Evolutionary conservation across 2,113 vertebrate species (phyloP).

Genomic region (Megatriorchis doriae): DNA sequence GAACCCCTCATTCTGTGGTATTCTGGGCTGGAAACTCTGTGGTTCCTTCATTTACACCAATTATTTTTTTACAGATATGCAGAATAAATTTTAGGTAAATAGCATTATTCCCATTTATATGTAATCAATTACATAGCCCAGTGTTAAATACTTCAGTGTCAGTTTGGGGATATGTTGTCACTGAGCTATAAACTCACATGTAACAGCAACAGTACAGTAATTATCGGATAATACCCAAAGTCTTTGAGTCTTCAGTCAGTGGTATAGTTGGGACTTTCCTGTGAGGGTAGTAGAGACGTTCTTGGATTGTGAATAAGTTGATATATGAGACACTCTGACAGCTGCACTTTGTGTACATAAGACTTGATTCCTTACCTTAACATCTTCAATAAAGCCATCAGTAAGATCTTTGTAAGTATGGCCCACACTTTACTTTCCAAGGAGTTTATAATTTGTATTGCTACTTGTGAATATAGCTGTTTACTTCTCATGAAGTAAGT

Average conservation of each 20-base stretch:
- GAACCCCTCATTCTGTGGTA: background rate
- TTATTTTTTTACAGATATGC: background rate
- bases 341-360: background rate
- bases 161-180: background rate
- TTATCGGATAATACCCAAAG: background rate
- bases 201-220: background rate
- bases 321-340: background rate
- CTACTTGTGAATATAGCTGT: background rate
- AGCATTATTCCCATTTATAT: background rate
- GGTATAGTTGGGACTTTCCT: background rate
- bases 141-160: background rate
- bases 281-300: background rate
- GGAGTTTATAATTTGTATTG: background rate
- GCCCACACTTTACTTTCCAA: rapidly evolving
- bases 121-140: background rate
- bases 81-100: background rate
- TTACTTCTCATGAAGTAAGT: background rate
- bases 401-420: background rate
- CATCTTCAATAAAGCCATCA: background rate
- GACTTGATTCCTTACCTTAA: background rate
- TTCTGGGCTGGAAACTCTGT: background rate
- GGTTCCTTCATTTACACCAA: background rate
- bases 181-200: background rate
- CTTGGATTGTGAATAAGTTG: background rate
- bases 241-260: background rate